Conservation (phyloP, 2,113 vertebrate species). For the Lampris megalopsis region DNA sequence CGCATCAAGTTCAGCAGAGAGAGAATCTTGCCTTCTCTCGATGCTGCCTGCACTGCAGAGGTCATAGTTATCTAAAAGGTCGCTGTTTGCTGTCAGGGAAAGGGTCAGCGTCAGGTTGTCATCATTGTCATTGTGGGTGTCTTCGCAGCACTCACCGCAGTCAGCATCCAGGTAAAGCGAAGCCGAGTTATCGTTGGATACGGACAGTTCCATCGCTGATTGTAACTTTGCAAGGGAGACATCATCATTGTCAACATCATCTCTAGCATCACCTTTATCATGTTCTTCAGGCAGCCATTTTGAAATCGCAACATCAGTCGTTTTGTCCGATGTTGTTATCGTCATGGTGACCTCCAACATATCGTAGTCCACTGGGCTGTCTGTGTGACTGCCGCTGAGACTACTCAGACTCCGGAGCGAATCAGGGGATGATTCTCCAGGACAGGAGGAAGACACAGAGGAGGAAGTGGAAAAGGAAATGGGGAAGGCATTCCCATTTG, state of each 20-base stretch:
- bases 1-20: slow-evolving; percentile 48
- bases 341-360: slow-evolving; percentile 66
- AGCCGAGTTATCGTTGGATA: slow-evolving; percentile 71
- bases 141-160: slow-evolving; percentile 27
- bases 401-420: slow-evolving; percentile 68
- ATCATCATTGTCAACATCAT: not conserved
- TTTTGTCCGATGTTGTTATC: not conserved
- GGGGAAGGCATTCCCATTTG: slow-evolving; percentile 62
- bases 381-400: slow-evolving; percentile 43
- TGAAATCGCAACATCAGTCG: slow-evolving; percentile 9
- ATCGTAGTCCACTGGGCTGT: slow-evolving; percentile 72
- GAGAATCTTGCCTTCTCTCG: slow-evolving; percentile 17
- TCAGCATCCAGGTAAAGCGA: slow-evolving; percentile 78
- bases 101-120: slow-evolving; percentile 49
- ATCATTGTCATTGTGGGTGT: slow-evolving; percentile 55
- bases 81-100: not conserved
- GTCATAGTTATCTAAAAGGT: slow-evolving; percentile 2
- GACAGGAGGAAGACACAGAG: slow-evolving; percentile 45
- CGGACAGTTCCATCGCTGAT: not conserved
- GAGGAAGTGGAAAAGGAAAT: slow-evolving; percentile 65
- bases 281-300: slow-evolving; percentile 35
- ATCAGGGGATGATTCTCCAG: slow-evolving; percentile 68
- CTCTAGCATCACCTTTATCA: not conserved
- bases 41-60: slow-evolving; percentile 19
- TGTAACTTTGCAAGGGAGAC: not conserved